Evolutionary conservation across 2,888 invertebrate genomes (phyloP), one percentile per base, ranked within the genome.

Genomic region (Amorpha juglandis): DNA sequence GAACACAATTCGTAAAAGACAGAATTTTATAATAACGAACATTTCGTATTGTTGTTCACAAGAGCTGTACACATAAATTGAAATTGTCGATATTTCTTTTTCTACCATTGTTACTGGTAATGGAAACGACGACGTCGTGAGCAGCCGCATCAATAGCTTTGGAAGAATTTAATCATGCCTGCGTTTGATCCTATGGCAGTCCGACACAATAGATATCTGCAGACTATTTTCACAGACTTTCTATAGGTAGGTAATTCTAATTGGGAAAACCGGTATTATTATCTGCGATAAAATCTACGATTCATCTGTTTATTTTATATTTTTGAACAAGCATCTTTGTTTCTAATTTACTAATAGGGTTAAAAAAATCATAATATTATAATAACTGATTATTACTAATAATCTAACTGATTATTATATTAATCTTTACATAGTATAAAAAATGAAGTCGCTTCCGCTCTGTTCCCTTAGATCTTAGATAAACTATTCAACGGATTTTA

Each of bases 111-210:
- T 80, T 71, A 68, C 67, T 69, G 67, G 68, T 76, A 84, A 80
- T 79, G 74, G 75, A 77, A 77, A 67, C 69, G 72, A 69, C 72
- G 68, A 67, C 65, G 68, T 67, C 65, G 68, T 67, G 63, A 51
- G 66, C 66, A 65, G 66, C 64, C 69, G 69, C 65, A 63, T 74
- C 71, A 77, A 80, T 80, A 77, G 80, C 76, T 76, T 76, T 72
- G 71, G 68, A 77, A 71, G 74, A 81, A 81, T 84, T 84, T 82
- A 81, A 85, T 85, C 81, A 83, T 74, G 67, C 67, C 66, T 38
- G 63, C 42, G 64, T 69, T 73, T 73, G 75, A 73, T 74, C 70
- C 67, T 69, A 63, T 35, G 50, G 45, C 47, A 11, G 35, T 38
- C 42, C 45, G 33, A 7, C 48, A 69, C 67, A 70, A 69, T 70